Conservation (phyloP, 2,888 invertebrate genomes). For the Torymus tubicola region DNA sequence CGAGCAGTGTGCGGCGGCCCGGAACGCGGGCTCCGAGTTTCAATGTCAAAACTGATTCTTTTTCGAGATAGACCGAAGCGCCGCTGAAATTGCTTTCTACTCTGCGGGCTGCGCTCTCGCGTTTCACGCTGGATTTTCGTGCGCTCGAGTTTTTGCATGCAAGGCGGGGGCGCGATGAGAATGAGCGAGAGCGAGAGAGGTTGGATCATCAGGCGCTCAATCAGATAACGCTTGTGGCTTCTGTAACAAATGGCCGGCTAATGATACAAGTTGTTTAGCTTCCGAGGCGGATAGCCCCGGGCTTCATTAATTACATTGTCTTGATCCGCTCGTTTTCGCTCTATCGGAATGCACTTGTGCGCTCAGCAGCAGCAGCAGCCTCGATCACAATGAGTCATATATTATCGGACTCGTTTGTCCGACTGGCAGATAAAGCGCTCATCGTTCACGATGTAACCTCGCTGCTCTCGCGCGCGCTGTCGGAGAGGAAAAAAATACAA, state of each 20-base stretch:
- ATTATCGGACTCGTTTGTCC: no score
- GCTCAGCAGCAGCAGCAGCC: not conserved
- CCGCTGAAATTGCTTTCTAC: constrained; percentile 24
- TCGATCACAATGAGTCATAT: not conserved
- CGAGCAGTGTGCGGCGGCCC: constrained; percentile 24
- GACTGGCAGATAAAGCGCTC: no score
- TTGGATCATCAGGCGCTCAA: constrained; percentile 10
- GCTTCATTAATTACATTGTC: constrained; percentile 45
- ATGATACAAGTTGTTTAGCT: constrained; percentile 52
- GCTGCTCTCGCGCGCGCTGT: not conserved
- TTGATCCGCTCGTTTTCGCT: not conserved
- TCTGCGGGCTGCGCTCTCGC: not conserved
- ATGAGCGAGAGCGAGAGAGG: not conserved
- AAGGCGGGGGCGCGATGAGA: no score
- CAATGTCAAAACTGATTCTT: constrained; percentile 47
- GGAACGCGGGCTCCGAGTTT: constrained; percentile 29
- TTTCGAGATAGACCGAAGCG: constrained; percentile 7
- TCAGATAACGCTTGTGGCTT: constrained; percentile 45
- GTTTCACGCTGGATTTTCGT: not conserved
- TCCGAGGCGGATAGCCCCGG: constrained; percentile 22
- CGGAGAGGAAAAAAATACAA: no score
- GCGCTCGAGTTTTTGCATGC: no score
- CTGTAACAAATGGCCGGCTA: constrained; percentile 47
- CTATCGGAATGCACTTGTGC: not conserved
- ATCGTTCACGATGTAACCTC: not conserved